Conservation (phyloP, 2,797 vertebrate genomes). For the Leucoraja ocellata region DNA sequence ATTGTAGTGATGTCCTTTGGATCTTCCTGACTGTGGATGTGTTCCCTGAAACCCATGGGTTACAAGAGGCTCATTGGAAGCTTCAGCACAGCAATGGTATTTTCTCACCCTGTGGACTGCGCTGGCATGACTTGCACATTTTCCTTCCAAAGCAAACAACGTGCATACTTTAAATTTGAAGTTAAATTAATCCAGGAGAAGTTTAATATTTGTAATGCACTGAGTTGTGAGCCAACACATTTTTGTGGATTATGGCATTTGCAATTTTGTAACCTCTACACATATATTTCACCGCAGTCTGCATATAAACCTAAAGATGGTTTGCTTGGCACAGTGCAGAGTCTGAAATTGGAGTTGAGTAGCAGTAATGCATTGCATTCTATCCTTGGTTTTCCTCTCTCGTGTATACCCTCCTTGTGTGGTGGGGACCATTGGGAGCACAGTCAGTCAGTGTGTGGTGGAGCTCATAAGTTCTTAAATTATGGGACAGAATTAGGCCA, state of each 20-base stretch:
- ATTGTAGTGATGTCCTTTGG: background rate
- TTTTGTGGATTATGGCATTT: background rate
- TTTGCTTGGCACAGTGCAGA: background rate
- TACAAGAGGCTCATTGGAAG: background rate
- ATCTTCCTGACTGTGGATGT: background rate
- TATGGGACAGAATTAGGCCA: too few relatives aligned
- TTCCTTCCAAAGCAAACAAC: background rate
- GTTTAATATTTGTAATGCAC: background rate
- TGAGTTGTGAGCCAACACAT: background rate
- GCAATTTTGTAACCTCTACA: background rate
- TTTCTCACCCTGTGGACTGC: background rate
- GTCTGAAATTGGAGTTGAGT: background rate
- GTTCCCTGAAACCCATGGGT: background rate
- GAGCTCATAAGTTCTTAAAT: too few relatives aligned
- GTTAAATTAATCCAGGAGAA: background rate
- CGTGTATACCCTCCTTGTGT: background rate
- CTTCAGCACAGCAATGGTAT: background rate
- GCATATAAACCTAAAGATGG: background rate
- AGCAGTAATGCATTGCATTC: background rate
- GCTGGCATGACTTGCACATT: background rate
- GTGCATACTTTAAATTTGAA: background rate
- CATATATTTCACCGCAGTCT: background rate
- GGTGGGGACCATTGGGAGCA: background rate
- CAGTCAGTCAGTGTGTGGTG: background rate
- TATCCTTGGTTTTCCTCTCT: background rate